Evolutionary conservation across 2,888 invertebrate species (phyloP).

Genomic region (Globia sparganii): DNA sequence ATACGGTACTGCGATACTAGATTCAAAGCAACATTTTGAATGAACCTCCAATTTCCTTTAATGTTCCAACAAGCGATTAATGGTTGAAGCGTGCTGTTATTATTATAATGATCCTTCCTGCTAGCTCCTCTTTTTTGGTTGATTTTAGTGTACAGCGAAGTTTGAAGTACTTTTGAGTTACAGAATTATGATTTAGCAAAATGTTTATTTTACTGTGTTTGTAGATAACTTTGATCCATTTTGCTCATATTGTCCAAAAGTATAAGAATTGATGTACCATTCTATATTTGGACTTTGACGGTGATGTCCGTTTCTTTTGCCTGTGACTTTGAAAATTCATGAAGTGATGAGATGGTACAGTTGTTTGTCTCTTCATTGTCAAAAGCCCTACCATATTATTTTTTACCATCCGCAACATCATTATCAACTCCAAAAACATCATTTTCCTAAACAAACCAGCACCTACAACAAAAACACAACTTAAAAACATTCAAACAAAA

Average conservation of each 20-base stretch:
- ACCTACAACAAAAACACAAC: constrained; percentile 17
- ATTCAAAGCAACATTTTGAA: not conserved
- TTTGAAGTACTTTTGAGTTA: not conserved
- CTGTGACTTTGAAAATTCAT: not conserved
- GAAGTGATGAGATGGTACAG: too few relatives aligned
- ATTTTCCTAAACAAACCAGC: not conserved
- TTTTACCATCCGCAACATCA: not conserved
- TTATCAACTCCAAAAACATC: not conserved
- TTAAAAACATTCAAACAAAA: constrained; percentile 42
- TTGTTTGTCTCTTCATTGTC: not conserved
- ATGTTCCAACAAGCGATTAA: constrained; percentile 5
- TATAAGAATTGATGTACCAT: not conserved
- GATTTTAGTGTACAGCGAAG: not conserved
- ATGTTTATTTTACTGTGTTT: not conserved
- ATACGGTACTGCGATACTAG: constrained; percentile 4
- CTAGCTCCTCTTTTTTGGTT: not conserved
- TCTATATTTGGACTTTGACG: not conserved
- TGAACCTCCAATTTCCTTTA: not conserved
- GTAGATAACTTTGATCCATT: not conserved
- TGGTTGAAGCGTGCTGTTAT: constrained; percentile 22
- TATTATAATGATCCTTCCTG: constrained; percentile 39
- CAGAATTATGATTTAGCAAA: not conserved
- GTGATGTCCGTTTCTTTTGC: not conserved
- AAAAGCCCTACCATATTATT: not conserved
- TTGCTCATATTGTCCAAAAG: not conserved